phyloP scores from a whole-genome alignment of 2,113 vertebrate species.

The Vidua macroura region DNA sequence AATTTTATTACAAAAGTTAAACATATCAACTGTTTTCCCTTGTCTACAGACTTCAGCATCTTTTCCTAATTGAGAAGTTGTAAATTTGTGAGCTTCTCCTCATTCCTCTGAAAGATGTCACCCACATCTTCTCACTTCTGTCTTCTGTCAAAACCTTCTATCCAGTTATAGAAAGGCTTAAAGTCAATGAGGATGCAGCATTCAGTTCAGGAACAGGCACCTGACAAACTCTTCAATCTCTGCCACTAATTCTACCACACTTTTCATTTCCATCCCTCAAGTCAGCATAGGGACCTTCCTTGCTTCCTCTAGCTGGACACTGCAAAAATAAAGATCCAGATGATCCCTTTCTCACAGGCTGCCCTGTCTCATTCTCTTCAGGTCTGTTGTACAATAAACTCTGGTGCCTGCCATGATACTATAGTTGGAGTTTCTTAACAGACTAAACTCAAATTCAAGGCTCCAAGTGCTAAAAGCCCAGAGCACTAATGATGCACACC shows the following conservation, averaged over 20 bases:
- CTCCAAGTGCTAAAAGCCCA: not conserved
- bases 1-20: not conserved
- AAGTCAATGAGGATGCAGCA: not conserved
- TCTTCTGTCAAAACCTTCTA: not conserved
- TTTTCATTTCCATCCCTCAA: not conserved
- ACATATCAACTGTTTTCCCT: not conserved
- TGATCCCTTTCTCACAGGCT: accelerated
- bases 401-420: not conserved
- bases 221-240: not conserved
- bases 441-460: not conserved
- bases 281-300: not conserved
- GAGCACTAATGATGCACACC: not conserved
- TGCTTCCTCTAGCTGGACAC: not conserved
- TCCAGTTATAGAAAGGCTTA: not conserved
- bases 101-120: not conserved
- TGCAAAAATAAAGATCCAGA: not conserved
- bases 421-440: not conserved
- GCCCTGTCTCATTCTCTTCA: not conserved
- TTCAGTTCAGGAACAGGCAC: not conserved
- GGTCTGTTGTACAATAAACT: not conserved
- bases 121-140: not conserved
- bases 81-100: not conserved
- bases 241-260: not conserved
- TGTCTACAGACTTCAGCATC: not conserved
- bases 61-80: not conserved